phyloP scores from a whole-genome alignment of 2,888 invertebrate species.

The Melieria omissa region DNA sequence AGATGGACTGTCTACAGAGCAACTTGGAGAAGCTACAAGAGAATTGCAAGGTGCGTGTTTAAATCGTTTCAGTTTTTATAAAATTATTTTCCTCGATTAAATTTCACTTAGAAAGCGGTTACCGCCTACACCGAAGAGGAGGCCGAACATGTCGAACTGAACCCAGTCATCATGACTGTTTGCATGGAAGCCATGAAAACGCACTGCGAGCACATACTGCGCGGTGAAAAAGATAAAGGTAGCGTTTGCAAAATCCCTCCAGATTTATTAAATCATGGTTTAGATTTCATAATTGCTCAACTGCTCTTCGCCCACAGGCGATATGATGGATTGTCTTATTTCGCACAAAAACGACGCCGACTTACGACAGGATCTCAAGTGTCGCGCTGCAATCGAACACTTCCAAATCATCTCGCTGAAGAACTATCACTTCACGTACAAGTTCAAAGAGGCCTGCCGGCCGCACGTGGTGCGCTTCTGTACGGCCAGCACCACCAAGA shows the following conservation, averaged over 20 bases:
- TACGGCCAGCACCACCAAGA: conserved; percentile 78
- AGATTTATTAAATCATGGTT: no score
- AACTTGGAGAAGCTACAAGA: conserved; percentile 77
- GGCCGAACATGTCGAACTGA: conserved; percentile 88
- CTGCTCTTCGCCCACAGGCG: conserved; percentile 66
- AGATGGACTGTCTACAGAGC: conserved; percentile 92
- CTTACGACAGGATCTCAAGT: conserved; percentile 81
- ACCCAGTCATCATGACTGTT: conserved; percentile 85
- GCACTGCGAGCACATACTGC: conserved; percentile 77
- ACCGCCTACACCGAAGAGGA: conserved; percentile 89
- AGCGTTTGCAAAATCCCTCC: no score
- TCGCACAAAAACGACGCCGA: conserved; percentile 89
- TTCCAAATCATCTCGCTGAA: conserved; percentile 94
- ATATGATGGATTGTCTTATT: conserved; percentile 94
- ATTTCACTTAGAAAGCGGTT: conserved; percentile 69
- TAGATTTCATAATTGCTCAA: background rate
- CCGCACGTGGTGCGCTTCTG: conserved; percentile 79
- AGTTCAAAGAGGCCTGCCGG: conserved; percentile 94
- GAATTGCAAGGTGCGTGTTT: conserved; percentile 73
- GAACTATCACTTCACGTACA: conserved; percentile 92
- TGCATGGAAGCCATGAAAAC: conserved; percentile 84
- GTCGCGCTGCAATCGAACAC: conserved; percentile 94
- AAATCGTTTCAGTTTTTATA: background rate
- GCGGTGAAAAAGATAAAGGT: conserved; percentile 74
- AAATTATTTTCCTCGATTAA: background rate